Conservation (phyloP, 2,888 invertebrate genomes). For the Liposcelis brunnea region DNA sequence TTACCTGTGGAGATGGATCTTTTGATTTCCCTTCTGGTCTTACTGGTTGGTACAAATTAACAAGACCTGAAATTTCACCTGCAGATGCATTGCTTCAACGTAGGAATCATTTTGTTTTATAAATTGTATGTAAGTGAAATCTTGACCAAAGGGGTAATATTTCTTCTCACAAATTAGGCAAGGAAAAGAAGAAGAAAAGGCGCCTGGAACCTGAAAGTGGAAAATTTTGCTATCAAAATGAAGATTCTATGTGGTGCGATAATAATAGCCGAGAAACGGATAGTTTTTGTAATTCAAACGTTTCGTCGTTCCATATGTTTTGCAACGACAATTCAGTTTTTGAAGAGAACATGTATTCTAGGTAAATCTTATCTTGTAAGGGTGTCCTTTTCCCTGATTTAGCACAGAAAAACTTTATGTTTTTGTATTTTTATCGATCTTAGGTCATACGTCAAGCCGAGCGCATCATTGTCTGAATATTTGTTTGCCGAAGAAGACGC, state of each 20-base stretch:
- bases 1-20: not conserved
- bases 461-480: not conserved
- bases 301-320: not conserved
- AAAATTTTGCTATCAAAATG: not conserved
- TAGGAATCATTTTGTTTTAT: not conserved
- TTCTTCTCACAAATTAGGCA: not conserved
- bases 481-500: slow-evolving; percentile 5
- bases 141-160: not conserved
- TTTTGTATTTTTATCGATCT: not conserved
- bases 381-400: not conserved
- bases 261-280: not conserved
- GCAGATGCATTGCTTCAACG: not conserved
- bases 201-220: not conserved
- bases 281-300: not conserved
- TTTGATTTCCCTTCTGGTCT: not conserved
- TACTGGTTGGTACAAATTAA: not conserved
- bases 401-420: not conserved
- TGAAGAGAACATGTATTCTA: slow-evolving; percentile 4
- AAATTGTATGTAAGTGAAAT: not conserved
- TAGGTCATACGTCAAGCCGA: slow-evolving; percentile 6
- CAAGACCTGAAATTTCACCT: not conserved
- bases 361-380: not conserved
- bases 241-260: slow-evolving; percentile 2
- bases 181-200: not conserved
- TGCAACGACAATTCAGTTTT: not conserved